A percentile compares a stretch with the other conserved stretches of the same genome.
Conservation (phyloP, 2,797 vertebrate species). For the Gymnocypris eckloni region DNA sequence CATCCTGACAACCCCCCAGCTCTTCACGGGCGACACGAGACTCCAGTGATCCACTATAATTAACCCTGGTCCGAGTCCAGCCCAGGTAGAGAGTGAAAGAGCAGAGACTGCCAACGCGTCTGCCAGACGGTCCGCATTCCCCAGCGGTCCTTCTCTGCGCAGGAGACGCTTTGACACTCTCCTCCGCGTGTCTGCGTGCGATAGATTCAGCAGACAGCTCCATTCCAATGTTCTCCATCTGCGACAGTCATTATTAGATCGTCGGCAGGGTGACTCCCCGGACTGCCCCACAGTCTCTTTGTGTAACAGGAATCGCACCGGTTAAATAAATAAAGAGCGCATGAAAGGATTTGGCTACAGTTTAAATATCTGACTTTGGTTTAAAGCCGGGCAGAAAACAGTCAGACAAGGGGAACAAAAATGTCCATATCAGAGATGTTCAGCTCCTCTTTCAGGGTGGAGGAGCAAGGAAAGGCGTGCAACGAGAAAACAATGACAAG, state of each 20-base stretch:
- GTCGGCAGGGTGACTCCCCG: slow-evolving; percentile 70
- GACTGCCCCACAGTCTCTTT: slow-evolving; percentile 38
- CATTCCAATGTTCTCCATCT: slow-evolving; percentile 78
- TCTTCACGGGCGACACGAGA: slow-evolving; percentile 73
- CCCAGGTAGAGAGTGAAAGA: slow-evolving; percentile 79
- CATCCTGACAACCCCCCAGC: slow-evolving; percentile 75
- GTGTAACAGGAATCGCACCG: slow-evolving; percentile 36
- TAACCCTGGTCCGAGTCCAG: slow-evolving; percentile 85
- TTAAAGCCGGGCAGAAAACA: slow-evolving; percentile 35
- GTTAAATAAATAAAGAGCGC: slow-evolving; percentile 44
- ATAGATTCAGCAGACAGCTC: slow-evolving; percentile 71
- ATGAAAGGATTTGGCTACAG: slow-evolving; percentile 28
- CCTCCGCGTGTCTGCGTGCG: slow-evolving; percentile 63
- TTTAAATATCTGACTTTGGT: slow-evolving; percentile 35
- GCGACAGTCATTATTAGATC: slow-evolving; percentile 78
- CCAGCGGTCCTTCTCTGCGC: slow-evolving; percentile 77
- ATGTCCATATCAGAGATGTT: slow-evolving; percentile 47
- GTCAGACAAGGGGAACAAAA: slow-evolving; percentile 35
- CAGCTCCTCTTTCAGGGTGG: slow-evolving; percentile 45
- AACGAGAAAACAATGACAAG: slow-evolving; percentile 61
- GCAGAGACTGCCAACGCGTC: slow-evolving; percentile 77
- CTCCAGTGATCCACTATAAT: slow-evolving; percentile 84
- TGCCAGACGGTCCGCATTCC: slow-evolving; percentile 81
- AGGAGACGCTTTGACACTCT: slow-evolving; percentile 81
- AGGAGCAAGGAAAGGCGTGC: slow-evolving; percentile 41